A percentile compares a stretch with the other conserved stretches of the same genome.
These are phyloP conservation scores for Drosophila rellima DNA, from an alignment of 2,888 invertebrate species.

Conservation along the genomic window DNA sequence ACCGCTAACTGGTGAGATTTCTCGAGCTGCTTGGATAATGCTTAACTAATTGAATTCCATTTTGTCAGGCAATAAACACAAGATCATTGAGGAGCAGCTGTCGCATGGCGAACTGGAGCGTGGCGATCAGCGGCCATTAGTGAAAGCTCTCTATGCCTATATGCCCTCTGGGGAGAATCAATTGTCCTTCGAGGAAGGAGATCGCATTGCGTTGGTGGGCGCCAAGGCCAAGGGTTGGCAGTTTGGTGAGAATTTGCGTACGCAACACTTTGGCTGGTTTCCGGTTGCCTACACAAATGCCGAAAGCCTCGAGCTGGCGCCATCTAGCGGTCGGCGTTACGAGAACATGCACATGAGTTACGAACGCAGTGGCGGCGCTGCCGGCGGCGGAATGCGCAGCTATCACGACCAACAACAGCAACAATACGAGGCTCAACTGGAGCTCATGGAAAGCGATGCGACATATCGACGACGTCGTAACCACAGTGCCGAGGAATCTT, in stretches of 20 bases:
- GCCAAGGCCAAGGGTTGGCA: slow-evolving; percentile 98
- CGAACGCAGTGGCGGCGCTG: slow-evolving; percentile 67
- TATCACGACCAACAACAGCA: slow-evolving; percentile 77
- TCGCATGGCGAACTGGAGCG: slow-evolving; percentile 76
- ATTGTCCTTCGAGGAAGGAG: slow-evolving; percentile 96
- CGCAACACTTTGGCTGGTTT: slow-evolving; percentile 98
- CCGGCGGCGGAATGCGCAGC: slow-evolving; percentile 61
- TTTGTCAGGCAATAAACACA: slow-evolving; percentile 70
- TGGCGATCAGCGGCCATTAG: slow-evolving; percentile 90
- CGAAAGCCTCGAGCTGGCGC: slow-evolving; percentile 86
- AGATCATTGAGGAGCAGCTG: slow-evolving; percentile 64
- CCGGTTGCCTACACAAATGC: slow-evolving; percentile 97
- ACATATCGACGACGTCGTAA: slow-evolving; percentile 79
- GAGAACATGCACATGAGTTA: slow-evolving; percentile 84
- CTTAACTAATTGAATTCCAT: too few relatives aligned
- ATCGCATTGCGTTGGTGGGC: slow-evolving; percentile 94
- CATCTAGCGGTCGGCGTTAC: slow-evolving; percentile 64
- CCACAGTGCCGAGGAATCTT: slow-evolving; percentile 84
- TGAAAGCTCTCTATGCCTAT: slow-evolving; percentile 95
- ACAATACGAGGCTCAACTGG: slow-evolving; percentile 76
- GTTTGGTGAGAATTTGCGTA: slow-evolving; percentile 96
- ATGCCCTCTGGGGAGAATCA: slow-evolving; percentile 96
- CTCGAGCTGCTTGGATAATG: fast-evolving
- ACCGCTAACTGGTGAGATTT: slow-evolving; percentile 42
- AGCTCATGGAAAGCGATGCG: slow-evolving; percentile 77